These are phyloP conservation scores for Umimayanthus chanpuru DNA, from an alignment of 92 coral and sea anemone genomes.

Conservation along the genomic window DNA sequence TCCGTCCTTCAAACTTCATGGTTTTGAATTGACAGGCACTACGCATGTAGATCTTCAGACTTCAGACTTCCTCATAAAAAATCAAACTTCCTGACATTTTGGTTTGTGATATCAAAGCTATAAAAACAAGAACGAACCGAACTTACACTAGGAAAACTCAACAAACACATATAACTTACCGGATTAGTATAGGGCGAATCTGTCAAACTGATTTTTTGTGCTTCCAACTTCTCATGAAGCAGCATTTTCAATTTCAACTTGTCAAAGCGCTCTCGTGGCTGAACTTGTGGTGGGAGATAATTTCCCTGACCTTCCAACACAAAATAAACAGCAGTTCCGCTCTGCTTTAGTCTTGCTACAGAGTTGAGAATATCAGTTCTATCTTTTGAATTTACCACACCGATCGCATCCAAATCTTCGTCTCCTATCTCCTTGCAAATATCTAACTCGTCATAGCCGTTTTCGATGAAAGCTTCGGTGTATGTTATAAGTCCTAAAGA, in stretches of 20 bases:
- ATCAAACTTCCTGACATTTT: constrained; percentile 4
- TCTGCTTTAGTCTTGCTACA: constrained; percentile 74
- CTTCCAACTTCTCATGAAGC: constrained; percentile 74
- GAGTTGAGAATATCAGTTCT: constrained; percentile 90
- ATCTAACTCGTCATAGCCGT: constrained; percentile 98
- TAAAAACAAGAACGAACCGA: not conserved
- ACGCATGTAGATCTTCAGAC: not conserved
- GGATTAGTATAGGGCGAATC: constrained; percentile 75
- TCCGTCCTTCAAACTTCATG: not conserved
- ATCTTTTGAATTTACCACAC: constrained; percentile 86
- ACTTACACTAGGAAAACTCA: not conserved
- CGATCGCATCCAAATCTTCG: constrained; percentile 98
- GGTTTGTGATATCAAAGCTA: not conserved
- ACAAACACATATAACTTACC: constrained; percentile 60
- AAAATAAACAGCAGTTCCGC: constrained; percentile 96
- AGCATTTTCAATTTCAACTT: constrained; percentile 74
- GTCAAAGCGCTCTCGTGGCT: constrained; percentile 78
- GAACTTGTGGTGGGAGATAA: constrained; percentile 57
- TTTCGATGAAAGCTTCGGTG: constrained; percentile 94
- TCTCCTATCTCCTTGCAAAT: constrained; percentile 98
- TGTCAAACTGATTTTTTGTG: constrained; percentile 77
- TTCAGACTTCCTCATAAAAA: not conserved
- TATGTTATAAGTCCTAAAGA: constrained; percentile 90
- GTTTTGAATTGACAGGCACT: constrained; percentile 1
- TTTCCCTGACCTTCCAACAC: constrained; percentile 72